These are phyloP conservation scores for Caenorhabditis sulstoni DNA, from an alignment of 2,888 invertebrate genomes.

Conservation along the genomic window DNA sequence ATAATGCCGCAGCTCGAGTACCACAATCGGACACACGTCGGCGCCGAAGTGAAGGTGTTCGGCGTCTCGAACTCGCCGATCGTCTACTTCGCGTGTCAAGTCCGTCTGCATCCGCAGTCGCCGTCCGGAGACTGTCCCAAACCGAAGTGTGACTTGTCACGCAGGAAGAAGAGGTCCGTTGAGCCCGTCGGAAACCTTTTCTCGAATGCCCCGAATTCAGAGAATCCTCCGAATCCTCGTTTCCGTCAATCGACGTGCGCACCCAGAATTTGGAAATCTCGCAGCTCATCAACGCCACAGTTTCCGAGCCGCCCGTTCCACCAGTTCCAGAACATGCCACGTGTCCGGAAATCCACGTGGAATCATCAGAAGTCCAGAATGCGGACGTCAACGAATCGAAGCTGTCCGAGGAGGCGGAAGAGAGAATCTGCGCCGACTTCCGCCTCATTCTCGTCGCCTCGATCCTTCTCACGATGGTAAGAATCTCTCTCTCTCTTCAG, in stretches of 20 bases:
- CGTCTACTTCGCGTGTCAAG: conserved; percentile 74
- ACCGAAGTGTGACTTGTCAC: conserved; percentile 40
- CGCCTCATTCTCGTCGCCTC: conserved; percentile 39
- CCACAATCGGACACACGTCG: conserved; percentile 68
- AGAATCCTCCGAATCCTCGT: conserved; percentile 17
- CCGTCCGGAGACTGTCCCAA: conserved; percentile 54
- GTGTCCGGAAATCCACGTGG: conserved; percentile 48
- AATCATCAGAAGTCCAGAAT: not conserved
- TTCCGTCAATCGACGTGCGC: conserved; percentile 62
- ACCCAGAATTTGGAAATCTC: conserved; percentile 67
- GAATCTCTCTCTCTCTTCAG: not conserved
- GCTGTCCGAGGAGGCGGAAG: conserved; percentile 4
- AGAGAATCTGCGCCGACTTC: conserved; percentile 49
- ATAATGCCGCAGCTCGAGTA: conserved; percentile 72
- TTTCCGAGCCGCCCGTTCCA: not conserved
- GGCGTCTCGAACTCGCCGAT: conserved; percentile 72
- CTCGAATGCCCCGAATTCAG: conserved; percentile 13
- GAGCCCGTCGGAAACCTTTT: no score
- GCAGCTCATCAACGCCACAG: conserved; percentile 47
- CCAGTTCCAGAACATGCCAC: conserved; percentile 1
- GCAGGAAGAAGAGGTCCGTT: conserved; percentile 25
- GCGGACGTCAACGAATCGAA: no score
- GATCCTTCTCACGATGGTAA: conserved; percentile 43
- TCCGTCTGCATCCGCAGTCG: conserved; percentile 67
- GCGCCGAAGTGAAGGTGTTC: conserved; percentile 69